These are phyloP conservation scores for Pocillopora damicornis DNA, from an alignment of 64 coral and sea anemone species.

Conservation along the genomic window DNA sequence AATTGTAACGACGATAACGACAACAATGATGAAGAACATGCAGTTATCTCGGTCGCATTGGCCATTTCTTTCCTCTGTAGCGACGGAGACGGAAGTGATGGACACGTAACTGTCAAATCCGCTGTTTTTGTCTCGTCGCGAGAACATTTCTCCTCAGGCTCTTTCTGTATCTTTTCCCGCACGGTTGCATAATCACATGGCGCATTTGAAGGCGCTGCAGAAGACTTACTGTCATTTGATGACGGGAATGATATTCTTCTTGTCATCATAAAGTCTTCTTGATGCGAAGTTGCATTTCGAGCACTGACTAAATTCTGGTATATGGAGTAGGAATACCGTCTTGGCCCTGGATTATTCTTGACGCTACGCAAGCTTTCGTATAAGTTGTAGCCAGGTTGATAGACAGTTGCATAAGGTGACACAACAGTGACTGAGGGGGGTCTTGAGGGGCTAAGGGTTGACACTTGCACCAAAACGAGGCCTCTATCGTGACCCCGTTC, in stretches of 20 bases:
- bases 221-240: neutral
- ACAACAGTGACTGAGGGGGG: neutral
- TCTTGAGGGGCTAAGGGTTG: neutral
- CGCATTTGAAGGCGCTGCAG: neutral
- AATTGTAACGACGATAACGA: neutral
- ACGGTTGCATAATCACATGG: neutral
- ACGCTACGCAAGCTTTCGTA: conserved; percentile 24
- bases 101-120: neutral
- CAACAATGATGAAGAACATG: neutral
- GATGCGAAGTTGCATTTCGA: neutral
- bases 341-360: neutral
- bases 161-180: neutral
- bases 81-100: neutral
- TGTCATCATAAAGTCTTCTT: neutral
- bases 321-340: neutral
- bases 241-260: neutral
- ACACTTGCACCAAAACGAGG: conserved; percentile 8
- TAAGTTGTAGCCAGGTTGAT: conserved; percentile 16
- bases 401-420: neutral
- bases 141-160: neutral
- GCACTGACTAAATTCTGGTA: neutral
- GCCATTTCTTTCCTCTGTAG: neutral
- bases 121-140: neutral
- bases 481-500: conserved; percentile 14
- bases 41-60: too few species aligned